These are phyloP conservation scores for Dolichotis patagonum DNA, from an alignment of 2,113 vertebrate genomes.

Conservation along the genomic window DNA sequence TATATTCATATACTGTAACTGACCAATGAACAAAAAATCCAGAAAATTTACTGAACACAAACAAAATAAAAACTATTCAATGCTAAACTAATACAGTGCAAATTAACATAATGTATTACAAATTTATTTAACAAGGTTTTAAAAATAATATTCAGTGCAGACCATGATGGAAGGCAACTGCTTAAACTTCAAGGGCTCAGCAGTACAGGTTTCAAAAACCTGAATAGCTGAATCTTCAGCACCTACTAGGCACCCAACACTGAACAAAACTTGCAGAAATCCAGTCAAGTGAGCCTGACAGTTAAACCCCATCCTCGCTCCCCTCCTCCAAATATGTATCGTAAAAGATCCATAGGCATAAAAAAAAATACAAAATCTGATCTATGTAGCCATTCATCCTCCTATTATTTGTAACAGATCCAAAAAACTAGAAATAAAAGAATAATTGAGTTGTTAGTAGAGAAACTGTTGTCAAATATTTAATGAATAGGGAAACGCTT, in stretches of 20 bases:
- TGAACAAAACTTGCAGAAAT: slow-evolving; percentile 10
- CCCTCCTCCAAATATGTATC: not conserved
- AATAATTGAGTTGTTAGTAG: not conserved
- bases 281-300: not conserved
- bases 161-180: not conserved
- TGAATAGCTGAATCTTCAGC: not conserved
- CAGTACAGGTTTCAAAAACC: not conserved
- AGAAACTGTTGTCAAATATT: slow-evolving; percentile 39
- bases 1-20: not conserved
- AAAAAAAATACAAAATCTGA: not conserved
- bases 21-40: not conserved
- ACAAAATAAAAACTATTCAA: slow-evolving; percentile 42
- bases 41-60: slow-evolving; percentile 29
- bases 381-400: not conserved
- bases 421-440: slow-evolving; percentile 21
- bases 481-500: not conserved
- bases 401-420: not conserved
- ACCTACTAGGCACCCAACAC: not conserved
- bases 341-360: not conserved
- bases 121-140: slow-evolving; percentile 1
- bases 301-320: not conserved
- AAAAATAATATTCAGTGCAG: slow-evolving; percentile 33
- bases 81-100: not conserved
- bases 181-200: not conserved
- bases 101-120: not conserved